Evolutionary conservation across 2,113 vertebrate species (phyloP).

Genomic region (Cololabis saira): DNA sequence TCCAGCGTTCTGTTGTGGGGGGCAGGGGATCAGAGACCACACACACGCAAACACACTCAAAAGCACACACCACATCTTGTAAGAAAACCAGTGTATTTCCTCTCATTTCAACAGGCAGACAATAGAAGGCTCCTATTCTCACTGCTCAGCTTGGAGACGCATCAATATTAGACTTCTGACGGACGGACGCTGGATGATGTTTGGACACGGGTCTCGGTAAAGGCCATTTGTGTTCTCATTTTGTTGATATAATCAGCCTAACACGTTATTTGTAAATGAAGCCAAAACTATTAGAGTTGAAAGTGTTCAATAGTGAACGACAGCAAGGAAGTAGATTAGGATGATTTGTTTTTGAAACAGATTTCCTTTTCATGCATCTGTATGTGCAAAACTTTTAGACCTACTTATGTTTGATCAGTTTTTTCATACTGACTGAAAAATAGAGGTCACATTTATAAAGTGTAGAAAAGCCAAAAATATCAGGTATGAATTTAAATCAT

Average conservation of each 20-base stretch:
- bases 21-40: conserved; percentile 72
- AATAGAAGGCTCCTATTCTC: conserved; percentile 6
- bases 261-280: not conserved
- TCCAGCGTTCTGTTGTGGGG: conserved; percentile 56
- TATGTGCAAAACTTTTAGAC: too few species aligned
- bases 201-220: not conserved
- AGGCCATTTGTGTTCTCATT: not conserved
- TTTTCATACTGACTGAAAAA: too few species aligned
- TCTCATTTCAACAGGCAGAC: conserved; percentile 41
- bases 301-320: not conserved
- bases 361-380: too few species aligned
- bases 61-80: conserved; percentile 32
- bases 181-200: conserved; percentile 3
- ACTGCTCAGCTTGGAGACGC: not conserved
- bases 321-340: not conserved
- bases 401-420: too few species aligned
- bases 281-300: too few species aligned
- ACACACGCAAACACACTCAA: conserved; percentile 52
- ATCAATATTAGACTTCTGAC: conserved; percentile 24
- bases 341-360: too few species aligned
- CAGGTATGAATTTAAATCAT: not conserved
- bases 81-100: conserved; percentile 38
- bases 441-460: too few species aligned
- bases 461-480: too few species aligned
- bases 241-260: not conserved